These are phyloP conservation scores for Monochamus saltuarius DNA, from an alignment of 1,140 invertebrate genomes.

Conservation along the genomic window DNA sequence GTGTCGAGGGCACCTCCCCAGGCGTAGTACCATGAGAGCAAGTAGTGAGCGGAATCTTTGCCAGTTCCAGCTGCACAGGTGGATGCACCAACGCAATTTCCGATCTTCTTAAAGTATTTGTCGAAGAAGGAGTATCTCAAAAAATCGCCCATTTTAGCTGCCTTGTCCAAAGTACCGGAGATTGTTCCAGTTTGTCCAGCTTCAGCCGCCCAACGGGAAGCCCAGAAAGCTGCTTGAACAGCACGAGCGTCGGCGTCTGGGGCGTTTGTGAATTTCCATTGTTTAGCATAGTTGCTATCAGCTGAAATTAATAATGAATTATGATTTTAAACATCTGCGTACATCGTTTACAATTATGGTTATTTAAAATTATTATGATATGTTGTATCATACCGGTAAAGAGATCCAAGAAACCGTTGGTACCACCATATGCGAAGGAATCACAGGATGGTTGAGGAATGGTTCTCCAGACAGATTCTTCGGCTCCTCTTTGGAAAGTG, in stretches of 20 bases:
- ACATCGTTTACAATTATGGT: too few species aligned
- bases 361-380: too few species aligned
- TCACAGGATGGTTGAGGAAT: conserved; percentile 33
- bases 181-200: conserved; percentile 12
- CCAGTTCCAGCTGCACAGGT: conserved; percentile 22
- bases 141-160: conserved; percentile 31
- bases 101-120: conserved; percentile 37
- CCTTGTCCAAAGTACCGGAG: conserved; percentile 22
- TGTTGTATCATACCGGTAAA: conserved; percentile 17
- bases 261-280: conserved; percentile 33
- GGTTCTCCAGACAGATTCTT: conserved; percentile 34
- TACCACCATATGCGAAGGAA: conserved; percentile 29
- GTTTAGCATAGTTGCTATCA: conserved; percentile 27
- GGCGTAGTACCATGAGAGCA: conserved; percentile 31
- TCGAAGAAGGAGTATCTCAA: conserved; percentile 31
- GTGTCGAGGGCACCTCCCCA: conserved; percentile 30
- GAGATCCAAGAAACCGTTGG: conserved; percentile 33
- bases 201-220: conserved; percentile 23
- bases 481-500: conserved; percentile 33
- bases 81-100: conserved; percentile 26
- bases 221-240: conserved; percentile 34
- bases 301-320: not conserved
- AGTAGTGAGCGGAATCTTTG: conserved; percentile 33
- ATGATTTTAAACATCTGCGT: too few species aligned
- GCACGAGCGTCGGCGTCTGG: conserved; percentile 34